Conservation (phyloP, 2,888 invertebrate species). For the Andrena bicolor region DNA sequence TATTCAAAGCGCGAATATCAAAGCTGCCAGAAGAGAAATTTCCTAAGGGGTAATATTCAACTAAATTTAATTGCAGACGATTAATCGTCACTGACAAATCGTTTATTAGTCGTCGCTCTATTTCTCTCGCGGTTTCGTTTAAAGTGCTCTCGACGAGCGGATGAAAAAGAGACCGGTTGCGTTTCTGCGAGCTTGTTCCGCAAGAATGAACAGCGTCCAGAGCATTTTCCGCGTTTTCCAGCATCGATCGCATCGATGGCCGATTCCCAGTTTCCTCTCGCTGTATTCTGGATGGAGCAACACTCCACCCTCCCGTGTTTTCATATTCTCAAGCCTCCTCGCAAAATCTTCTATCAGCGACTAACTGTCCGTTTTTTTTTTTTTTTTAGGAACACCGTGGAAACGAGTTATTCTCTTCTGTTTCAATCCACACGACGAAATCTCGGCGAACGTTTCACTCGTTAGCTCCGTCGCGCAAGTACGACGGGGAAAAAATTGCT, state of each 20-base stretch:
- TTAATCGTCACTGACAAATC: neutral
- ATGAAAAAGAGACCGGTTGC: conserved; percentile 37
- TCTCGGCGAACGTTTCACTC: neutral
- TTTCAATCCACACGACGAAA: neutral
- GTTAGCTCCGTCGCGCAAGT: neutral
- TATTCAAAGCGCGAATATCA: neutral
- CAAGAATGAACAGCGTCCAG: conserved; percentile 32
- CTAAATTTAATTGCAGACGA: no score
- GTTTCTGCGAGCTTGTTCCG: neutral
- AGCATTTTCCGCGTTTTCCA: conserved; percentile 19
- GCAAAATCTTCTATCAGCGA: neutral
- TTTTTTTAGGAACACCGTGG: neutral
- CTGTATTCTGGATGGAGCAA: conserved; percentile 20
- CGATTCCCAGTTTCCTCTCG: conserved; percentile 16
- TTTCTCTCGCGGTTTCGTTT: conserved; percentile 16
- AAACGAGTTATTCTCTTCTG: neutral
- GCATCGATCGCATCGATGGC: conserved; percentile 39
- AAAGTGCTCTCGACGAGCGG: neutral
- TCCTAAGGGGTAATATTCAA: no score
- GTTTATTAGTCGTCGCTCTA: neutral
- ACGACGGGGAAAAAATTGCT: neutral
- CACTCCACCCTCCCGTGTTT: conserved; percentile 15
- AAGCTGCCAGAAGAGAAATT: no score
- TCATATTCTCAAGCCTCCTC: neutral
- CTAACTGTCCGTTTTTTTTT: neutral